Evolutionary conservation across 2,797 vertebrate species (phyloP), one percentile per base, ranked within the genome.

Genomic region (Spinus pinus): DNA sequence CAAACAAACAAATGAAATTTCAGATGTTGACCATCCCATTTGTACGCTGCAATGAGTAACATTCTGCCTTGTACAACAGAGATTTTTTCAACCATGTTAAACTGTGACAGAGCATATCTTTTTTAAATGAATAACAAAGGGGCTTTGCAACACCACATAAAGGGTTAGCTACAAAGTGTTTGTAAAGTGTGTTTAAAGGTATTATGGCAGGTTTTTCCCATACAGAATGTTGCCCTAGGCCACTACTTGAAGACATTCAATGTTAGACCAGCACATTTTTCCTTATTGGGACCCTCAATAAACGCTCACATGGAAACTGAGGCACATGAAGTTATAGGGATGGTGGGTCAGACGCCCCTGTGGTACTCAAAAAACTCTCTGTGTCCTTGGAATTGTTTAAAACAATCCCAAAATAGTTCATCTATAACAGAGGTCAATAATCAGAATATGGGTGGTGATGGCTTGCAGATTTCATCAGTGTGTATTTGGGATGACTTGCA

Each of bases 401-500:
- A 82, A 64, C 13, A 37, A 60, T 71, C 54, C 24, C 24, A 84
- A 88, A 92, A 75, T 53, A 85, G 64, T 70, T 90, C 25, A 37
- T 81, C 61, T 49, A 2, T 49, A 72, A 44, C 44, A 69, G 25
- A 82, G 83, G 70, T 91, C 39, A 54, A 66, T 83, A 81, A 62
- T 77, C 69, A 74, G 73, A 89, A 61, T 54, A 53, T 10, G 27
- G 7, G 3, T 70, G 42, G 61, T 47, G 50, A 30, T 44, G 42
- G 57, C 69, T 87, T 65, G 50, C 74, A 80, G 57, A 81, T 90
- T 92, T 95, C 42, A 2, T 86, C 83, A 53, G 70, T 86, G 39
- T 75, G 39, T 80, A 23, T 79, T 93, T 86, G 66, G 57, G 75
- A 94, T 94, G 73, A n/a, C 67, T 91, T 92, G 42, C 64, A 74